Percentiles rank a stretch among this genome's conserved stretches.
These are phyloP conservation scores for Gulo gulo DNA, from an alignment of 2,113 vertebrate genomes.

Conservation along the genomic window DNA sequence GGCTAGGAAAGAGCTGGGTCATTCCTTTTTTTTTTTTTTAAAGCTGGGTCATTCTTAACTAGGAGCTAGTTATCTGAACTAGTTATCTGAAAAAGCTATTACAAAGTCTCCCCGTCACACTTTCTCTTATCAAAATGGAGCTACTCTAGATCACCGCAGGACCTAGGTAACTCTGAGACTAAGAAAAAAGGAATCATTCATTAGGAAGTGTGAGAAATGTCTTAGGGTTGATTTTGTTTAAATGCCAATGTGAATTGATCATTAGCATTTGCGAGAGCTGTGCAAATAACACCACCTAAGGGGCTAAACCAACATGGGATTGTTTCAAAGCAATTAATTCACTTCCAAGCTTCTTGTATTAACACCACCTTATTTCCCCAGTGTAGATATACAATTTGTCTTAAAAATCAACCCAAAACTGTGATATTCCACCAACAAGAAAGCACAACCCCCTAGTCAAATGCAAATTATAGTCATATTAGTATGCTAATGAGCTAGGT, in stretches of 20 bases:
- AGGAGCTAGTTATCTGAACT: background rate
- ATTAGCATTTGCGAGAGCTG: conserved; percentile 37
- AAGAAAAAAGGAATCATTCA: conserved; percentile 33
- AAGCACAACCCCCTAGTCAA: conserved; percentile 60
- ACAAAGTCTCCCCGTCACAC: background rate
- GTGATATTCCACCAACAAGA: conserved; percentile 53
- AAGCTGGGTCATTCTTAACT: background rate
- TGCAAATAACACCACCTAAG: conserved; percentile 61
- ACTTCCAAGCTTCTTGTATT: conserved; percentile 52
- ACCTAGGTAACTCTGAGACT: background rate
- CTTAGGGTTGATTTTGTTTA: conserved; percentile 59
- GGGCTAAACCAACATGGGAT: conserved; percentile 41
- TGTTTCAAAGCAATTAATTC: conserved; percentile 67
- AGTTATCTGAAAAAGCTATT: background rate
- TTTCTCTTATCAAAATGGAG: conserved; percentile 2
- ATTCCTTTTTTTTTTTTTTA: background rate
- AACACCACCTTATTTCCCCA: conserved; percentile 67
- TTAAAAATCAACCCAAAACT: conserved; percentile 55
- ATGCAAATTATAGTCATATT: conserved; percentile 63
- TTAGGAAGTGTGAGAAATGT: conserved; percentile 60
- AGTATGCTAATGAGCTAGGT: conserved; percentile 62
- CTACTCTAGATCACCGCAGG: background rate
- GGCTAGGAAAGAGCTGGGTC: background rate
- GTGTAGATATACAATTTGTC: conserved; percentile 57
- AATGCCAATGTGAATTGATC: conserved; percentile 48